Percentiles rank a stretch among this genome's conserved stretches.
Evolutionary conservation across 2,113 vertebrate species (phyloP).

Genomic region (Centrocercus urophasianus): DNA sequence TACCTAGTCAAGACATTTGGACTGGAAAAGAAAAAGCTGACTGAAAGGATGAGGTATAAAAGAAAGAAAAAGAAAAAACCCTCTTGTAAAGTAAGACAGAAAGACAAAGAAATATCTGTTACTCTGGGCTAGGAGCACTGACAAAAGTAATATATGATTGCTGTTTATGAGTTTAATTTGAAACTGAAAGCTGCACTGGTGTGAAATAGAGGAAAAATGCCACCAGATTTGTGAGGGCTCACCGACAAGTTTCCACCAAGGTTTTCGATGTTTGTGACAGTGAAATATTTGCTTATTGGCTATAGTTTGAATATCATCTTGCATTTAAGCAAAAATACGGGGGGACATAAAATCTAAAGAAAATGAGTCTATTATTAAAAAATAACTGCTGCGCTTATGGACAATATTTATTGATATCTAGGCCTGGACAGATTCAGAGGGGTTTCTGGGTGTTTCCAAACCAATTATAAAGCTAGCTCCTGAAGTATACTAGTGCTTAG

Average conservation of each 20-base stretch:
- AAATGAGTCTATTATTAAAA: neutral
- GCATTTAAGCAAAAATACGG: neutral
- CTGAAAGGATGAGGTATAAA: neutral
- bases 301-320: neutral
- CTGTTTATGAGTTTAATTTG: neutral
- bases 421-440: neutral
- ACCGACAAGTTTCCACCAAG: neutral
- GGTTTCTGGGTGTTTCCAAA: neutral
- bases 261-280: neutral
- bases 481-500: neutral
- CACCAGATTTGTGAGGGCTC: neutral
- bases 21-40: neutral
- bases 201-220: neutral
- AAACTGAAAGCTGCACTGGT: neutral
- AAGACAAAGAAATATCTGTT: neutral
- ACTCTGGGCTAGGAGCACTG: neutral
- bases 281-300: neutral
- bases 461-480: neutral
- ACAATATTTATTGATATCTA: neutral
- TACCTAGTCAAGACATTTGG: conserved; percentile 41
- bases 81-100: neutral
- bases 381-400: neutral
- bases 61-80: neutral
- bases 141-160: neutral
- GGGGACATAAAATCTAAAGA: neutral